A percentile compares a stretch with the other conserved stretches of the same genome.
phyloP scores from a whole-genome alignment of 2,888 invertebrate genomes.

The Eumerus sabulonum region DNA sequence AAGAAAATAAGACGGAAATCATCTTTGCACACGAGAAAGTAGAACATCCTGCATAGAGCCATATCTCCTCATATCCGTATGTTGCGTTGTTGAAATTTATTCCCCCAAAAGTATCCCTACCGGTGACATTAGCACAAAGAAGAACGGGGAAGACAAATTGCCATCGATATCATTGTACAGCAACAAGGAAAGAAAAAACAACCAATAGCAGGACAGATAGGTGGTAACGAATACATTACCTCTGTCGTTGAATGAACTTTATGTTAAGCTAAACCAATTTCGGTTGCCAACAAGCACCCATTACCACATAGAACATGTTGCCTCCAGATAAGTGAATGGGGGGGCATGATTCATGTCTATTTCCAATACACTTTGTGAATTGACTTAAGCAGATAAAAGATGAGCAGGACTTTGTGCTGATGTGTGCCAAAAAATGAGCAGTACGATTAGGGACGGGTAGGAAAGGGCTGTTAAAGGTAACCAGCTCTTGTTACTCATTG shows the following conservation, averaged over 20 bases:
- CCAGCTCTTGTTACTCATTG: background rate
- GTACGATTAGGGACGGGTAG: background rate
- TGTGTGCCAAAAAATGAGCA: background rate
- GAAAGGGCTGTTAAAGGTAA: background rate
- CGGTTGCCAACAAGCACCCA: too few species aligned
- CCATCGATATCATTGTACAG: too few species aligned
- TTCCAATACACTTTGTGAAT: too few species aligned
- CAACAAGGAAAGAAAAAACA: too few species aligned
- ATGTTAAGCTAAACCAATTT: slow-evolving; percentile 6
- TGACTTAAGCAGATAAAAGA: background rate
- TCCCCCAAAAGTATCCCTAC: background rate
- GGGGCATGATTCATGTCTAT: background rate
- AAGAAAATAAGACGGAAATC: too few species aligned
- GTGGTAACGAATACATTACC: background rate
- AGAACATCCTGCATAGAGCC: background rate
- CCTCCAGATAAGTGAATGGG: background rate
- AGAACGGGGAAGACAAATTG: too few species aligned
- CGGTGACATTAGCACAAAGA: too few species aligned
- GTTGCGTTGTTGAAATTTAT: slow-evolving; percentile 20
- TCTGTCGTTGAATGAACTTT: slow-evolving; percentile 8
- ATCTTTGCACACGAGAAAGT: background rate
- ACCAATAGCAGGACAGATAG: too few species aligned
- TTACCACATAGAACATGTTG: too few species aligned
- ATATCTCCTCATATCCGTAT: background rate
- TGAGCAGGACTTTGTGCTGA: background rate